Percentiles rank a stretch among this genome's conserved stretches.
Conservation (phyloP, 2,797 vertebrate species). For the Paramormyrops hopkinsi region DNA sequence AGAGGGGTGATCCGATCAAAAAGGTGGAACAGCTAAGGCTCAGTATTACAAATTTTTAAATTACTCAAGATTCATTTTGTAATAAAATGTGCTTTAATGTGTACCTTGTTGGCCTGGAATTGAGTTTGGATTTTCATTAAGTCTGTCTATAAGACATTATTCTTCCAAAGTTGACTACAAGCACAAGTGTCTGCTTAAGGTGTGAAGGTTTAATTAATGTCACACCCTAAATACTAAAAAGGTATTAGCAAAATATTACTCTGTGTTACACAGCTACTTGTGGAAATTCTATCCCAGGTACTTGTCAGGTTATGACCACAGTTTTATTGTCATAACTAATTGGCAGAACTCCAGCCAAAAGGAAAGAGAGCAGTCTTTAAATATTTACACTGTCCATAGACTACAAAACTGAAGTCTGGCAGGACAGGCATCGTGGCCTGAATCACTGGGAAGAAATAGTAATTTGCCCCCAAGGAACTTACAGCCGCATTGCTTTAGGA, state of each 20-base stretch:
- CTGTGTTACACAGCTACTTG: not conserved
- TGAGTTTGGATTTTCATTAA: not conserved
- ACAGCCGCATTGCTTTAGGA: not conserved
- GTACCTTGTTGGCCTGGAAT: not conserved
- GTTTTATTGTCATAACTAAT: not conserved
- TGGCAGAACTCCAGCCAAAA: constrained; percentile 3
- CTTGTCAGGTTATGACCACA: not conserved
- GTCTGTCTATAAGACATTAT: not conserved
- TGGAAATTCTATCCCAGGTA: not conserved
- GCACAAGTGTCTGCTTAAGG: not conserved
- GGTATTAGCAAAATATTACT: not conserved
- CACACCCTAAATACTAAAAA: not conserved
- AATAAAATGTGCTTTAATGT: not conserved
- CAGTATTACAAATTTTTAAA: not conserved
- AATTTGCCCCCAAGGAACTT: not conserved
- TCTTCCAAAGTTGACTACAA: not conserved
- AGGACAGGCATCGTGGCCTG: not conserved
- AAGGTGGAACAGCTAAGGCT: not conserved
- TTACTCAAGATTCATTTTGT: not conserved
- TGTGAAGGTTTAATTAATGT: not conserved
- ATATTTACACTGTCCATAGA: not conserved
- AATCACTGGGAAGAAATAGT: not conserved
- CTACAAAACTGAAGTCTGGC: not conserved
- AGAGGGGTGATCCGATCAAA: not conserved
- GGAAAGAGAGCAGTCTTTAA: not conserved